Conservation (phyloP, 2,888 invertebrate genomes). For the Heliconius ismenius region DNA sequence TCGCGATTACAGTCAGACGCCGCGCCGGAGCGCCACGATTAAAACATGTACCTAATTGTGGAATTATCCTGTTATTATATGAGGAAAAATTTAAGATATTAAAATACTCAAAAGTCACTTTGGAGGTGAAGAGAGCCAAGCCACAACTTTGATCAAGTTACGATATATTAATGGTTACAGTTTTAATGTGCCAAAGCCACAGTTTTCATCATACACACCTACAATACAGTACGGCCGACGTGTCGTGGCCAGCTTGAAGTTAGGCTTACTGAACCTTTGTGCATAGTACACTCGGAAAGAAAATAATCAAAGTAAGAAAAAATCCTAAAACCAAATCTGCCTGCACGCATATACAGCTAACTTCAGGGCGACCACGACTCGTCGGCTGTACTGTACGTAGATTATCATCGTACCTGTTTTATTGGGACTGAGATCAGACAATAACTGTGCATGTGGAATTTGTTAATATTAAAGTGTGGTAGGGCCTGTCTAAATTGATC, state of each 20-base stretch:
- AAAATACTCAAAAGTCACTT: background rate
- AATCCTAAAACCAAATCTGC: background rate
- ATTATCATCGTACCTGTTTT: background rate
- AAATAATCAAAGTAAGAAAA: background rate
- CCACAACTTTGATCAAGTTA: too few species aligned
- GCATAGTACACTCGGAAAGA: background rate
- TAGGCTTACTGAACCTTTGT: too few species aligned
- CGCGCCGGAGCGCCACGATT: background rate
- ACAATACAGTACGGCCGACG: background rate
- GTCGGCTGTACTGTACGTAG: background rate
- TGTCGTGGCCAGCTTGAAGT: too few species aligned
- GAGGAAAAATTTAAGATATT: background rate
- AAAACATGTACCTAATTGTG: background rate
- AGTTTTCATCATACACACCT: background rate
- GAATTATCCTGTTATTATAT: background rate
- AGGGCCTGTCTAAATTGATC: background rate
- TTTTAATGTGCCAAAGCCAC: background rate
- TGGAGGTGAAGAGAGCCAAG: too few species aligned
- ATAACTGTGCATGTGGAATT: background rate
- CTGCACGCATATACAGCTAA: background rate
- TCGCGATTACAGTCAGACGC: background rate
- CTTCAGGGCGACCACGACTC: background rate
- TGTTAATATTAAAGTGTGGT: background rate
- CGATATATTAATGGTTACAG: too few species aligned
- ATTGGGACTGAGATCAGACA: background rate